These are phyloP conservation scores for Tyrannus savana DNA, from an alignment of 2,113 vertebrate genomes.

Conservation along the genomic window DNA sequence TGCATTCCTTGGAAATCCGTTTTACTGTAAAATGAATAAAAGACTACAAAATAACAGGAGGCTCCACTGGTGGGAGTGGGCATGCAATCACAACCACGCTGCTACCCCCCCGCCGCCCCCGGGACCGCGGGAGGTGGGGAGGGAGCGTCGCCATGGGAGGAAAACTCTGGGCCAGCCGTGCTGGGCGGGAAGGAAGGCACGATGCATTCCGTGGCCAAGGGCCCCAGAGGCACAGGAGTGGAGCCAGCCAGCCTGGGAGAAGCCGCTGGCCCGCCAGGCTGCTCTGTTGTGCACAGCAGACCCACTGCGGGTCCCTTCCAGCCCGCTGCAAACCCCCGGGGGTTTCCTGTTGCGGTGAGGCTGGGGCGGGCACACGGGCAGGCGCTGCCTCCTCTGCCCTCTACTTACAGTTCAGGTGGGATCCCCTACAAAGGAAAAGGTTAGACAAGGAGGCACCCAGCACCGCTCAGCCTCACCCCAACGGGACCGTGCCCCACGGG, in stretches of 20 bases:
- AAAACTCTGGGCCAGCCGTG: conserved; percentile 56
- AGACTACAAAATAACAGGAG: conserved; percentile 99
- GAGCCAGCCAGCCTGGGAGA: conserved; percentile 4
- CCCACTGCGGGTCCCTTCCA: background rate
- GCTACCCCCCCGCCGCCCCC: conserved; percentile 54
- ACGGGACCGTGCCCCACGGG: background rate
- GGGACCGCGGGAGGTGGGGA: conserved; percentile 66
- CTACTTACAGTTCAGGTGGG: conserved; percentile 73
- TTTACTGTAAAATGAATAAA: conserved; percentile 99
- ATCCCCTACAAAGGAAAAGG: conserved; percentile 58
- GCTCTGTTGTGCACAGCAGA: background rate
- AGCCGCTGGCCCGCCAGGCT: background rate
- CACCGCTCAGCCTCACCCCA: conserved; percentile 63
- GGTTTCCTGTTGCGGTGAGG: conserved; percentile 53
- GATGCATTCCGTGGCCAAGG: background rate
- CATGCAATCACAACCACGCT: conserved; percentile 90
- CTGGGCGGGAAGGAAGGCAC: conserved; percentile 34
- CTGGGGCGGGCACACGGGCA: background rate
- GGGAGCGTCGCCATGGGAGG: conserved; percentile 63
- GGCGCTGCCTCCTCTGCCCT: conserved; percentile 59
- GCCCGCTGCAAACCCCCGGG: background rate
- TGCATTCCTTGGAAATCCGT: conserved; percentile 99
- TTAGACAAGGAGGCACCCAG: conserved; percentile 70
- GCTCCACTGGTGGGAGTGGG: conserved; percentile 87
- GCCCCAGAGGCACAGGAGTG: background rate